phyloP scores from a whole-genome alignment of 1,140 invertebrate species.

The Pachyrhynchus sulphureomaculatus region DNA sequence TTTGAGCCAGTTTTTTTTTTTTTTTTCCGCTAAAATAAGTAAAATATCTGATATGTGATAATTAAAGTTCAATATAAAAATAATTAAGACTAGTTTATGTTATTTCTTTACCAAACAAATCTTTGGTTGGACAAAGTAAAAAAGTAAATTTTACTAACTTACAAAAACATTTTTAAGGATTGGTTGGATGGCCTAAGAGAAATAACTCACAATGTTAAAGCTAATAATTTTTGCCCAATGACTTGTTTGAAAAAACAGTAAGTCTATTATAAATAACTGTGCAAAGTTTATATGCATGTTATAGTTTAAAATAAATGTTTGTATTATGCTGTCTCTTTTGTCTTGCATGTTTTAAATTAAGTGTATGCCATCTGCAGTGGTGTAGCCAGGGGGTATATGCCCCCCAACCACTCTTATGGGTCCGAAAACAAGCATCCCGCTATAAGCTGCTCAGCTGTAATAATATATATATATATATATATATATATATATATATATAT shows the following conservation, averaged over 20 bases:
- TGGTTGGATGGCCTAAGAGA: constrained; percentile 93
- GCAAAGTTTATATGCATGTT: constrained; percentile 22
- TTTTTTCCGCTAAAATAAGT: too few relatives aligned
- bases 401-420: too few relatives aligned
- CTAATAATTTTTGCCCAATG: constrained; percentile 98
- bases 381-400: too few relatives aligned
- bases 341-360: constrained; percentile 15
- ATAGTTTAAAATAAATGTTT: not conserved
- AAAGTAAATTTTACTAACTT: not conserved
- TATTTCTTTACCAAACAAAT: too few relatives aligned
- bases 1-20: too few relatives aligned
- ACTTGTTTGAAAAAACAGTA: constrained; percentile 99
- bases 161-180: constrained; percentile 62
- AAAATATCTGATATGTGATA: too few relatives aligned
- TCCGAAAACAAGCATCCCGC: not conserved
- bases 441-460: too few relatives aligned
- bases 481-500: not conserved
- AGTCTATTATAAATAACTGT: constrained; percentile 58
- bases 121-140: constrained; percentile 4
- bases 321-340: not conserved
- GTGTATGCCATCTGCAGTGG: too few relatives aligned
- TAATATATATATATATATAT: constrained; percentile 28
- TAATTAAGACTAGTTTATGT: too few relatives aligned
- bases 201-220: constrained; percentile 98
- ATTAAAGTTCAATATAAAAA: too few relatives aligned